A percentile compares a stretch with the other conserved stretches of the same genome.
These are phyloP conservation scores for Atlantisia rogersi DNA, from an alignment of 2,113 vertebrate genomes.

Conservation along the genomic window DNA sequence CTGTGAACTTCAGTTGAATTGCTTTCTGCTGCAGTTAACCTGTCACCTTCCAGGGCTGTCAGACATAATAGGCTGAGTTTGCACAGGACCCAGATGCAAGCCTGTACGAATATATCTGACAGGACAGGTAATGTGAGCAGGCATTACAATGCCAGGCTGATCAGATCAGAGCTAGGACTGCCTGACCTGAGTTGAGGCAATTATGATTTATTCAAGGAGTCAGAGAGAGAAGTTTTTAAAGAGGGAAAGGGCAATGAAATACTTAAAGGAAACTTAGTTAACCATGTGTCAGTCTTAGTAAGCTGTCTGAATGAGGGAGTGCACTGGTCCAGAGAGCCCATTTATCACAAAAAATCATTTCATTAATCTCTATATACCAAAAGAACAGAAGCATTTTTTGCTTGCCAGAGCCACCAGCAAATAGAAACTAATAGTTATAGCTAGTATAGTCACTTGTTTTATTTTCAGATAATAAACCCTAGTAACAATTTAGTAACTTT, in stretches of 20 bases:
- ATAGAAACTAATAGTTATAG: background rate
- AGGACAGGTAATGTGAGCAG: background rate
- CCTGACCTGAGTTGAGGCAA: background rate
- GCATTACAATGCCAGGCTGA: background rate
- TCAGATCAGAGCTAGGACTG: background rate
- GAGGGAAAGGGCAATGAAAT: background rate
- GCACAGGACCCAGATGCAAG: background rate
- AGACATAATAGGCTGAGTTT: background rate
- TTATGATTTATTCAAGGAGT: constrained; percentile 39
- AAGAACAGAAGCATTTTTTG: background rate
- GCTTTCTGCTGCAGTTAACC: constrained; percentile 10
- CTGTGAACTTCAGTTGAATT: background rate
- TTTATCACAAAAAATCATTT: background rate
- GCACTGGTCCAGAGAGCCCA: background rate
- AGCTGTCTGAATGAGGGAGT: background rate
- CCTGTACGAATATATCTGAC: background rate
- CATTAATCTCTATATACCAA: background rate
- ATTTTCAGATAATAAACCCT: background rate
- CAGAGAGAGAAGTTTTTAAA: background rate
- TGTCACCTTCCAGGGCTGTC: background rate
- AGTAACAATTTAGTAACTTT: background rate
- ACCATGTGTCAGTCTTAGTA: background rate
- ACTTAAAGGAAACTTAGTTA: background rate
- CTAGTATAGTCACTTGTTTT: background rate
- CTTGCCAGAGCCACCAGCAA: background rate